Evolutionary conservation across 2,888 invertebrate species (phyloP).

Genomic region (Pheosia tremula): DNA sequence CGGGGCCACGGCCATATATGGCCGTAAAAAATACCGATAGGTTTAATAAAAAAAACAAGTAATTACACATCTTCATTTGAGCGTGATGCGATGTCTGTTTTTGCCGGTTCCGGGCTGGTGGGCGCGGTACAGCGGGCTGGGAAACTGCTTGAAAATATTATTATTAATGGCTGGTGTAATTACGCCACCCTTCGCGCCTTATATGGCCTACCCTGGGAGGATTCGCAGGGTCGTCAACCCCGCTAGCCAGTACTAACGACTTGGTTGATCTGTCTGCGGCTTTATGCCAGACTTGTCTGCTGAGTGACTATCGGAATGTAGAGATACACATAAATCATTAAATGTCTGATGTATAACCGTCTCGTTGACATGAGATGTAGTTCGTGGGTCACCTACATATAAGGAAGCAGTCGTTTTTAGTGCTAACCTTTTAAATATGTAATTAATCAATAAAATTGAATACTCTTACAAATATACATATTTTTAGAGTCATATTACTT

Average conservation of each 20-base stretch:
- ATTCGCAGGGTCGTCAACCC: constrained; percentile 4
- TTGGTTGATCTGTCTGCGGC: not conserved
- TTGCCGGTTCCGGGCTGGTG: constrained; percentile 68
- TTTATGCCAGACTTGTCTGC: not conserved
- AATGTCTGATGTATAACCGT: not conserved
- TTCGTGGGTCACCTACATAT: not conserved
- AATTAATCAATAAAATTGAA: not conserved
- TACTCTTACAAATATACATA: not conserved
- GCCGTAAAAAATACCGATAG: constrained; percentile 64
- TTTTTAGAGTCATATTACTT: too few relatives aligned
- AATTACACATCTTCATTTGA: constrained; percentile 83
- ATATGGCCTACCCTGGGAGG: constrained; percentile 37
- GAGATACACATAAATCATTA: not conserved
- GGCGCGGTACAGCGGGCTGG: constrained; percentile 56
- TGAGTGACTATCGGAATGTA: not conserved
- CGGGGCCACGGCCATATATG: constrained; percentile 62
- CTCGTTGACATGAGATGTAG: not conserved
- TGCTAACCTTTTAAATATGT: not conserved
- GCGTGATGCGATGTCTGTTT: constrained; percentile 72
- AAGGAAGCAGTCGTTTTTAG: not conserved
- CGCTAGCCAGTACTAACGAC: not conserved
- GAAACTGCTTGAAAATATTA: constrained; percentile 63
- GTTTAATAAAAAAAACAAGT: constrained; percentile 70
- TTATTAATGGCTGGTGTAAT: constrained; percentile 36
- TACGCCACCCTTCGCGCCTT: constrained; percentile 43